Evolutionary conservation across 2,797 vertebrate species (phyloP), one percentile per base, ranked within the genome.

Genomic region (Phalloptychus januarius): DNA sequence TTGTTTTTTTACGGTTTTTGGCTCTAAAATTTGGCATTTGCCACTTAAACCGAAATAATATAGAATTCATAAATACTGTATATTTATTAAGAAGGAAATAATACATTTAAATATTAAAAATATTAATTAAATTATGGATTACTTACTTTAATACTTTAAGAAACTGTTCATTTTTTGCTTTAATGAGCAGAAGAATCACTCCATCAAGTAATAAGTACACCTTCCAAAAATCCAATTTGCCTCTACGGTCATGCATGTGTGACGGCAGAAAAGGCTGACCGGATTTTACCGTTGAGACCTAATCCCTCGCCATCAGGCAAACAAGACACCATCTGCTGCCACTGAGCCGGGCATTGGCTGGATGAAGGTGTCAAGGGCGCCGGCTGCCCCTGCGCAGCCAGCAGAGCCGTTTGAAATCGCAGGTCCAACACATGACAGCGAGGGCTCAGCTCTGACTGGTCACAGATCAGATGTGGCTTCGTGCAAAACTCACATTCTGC

Each of bases 241-340:
- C 46, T 87, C 42, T 58, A 77, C 36, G 86, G 83, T 76, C 2
- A 83, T 86, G 79, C 76, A 63, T 78, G 73, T 86, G 81, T 67
- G 83, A 85, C 85, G 69, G 85, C 87, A 87, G 87, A 92, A 92
- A 92, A 86, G 86, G 85, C 88, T 31, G 87, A 92, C 83, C 81
- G 89, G 89, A 91, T 93, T 93, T 92, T 84, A 84, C 83, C 31
- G 83, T 88, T 76, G 88, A 86, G 89, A 92, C 93, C 85, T 94
- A 95, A 95, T 95, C 93, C 93, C 86, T 82, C 46, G 80, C 91
- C 91, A 94, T 94, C 90, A 90, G 88, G 92, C 93, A 95, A 93
- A 94, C 94, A 94, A 90, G 89, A 88, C 91, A 87, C 94, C 96
- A 96, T 96, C 96, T 96, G 96, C 86, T 93, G 91, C 93, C 89